phyloP scores from a whole-genome alignment of 2,888 invertebrate species.

The Lingula anatina region DNA sequence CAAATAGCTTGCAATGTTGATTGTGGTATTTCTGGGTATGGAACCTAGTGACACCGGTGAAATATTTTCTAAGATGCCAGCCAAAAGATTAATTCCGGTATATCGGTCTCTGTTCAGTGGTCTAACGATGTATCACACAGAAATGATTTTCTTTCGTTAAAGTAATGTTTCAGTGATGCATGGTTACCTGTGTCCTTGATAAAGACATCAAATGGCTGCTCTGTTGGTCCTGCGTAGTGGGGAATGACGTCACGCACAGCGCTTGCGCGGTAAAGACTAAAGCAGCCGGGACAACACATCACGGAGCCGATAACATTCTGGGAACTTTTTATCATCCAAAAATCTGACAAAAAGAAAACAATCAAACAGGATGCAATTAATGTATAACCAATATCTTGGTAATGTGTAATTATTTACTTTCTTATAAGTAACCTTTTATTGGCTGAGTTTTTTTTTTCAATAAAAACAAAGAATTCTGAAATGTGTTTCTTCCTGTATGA shows the following conservation, averaged over 20 bases:
- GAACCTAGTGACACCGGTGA: too few species aligned
- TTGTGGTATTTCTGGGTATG: too few species aligned
- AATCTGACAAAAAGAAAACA: constrained; percentile 15
- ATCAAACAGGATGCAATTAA: not conserved
- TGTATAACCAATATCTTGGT: not conserved
- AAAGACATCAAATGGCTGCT: constrained; percentile 20
- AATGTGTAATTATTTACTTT: not conserved
- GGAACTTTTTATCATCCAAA: constrained; percentile 31
- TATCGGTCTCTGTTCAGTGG: not conserved
- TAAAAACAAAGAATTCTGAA: too few species aligned
- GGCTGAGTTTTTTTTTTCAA: too few species aligned
- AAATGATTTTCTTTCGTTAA: not conserved
- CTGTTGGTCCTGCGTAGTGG: constrained; percentile 20
- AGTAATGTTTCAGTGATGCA: too few species aligned
- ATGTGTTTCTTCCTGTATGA: too few species aligned
- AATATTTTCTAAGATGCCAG: not conserved
- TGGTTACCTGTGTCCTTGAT: constrained; percentile 27
- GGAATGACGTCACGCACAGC: constrained; percentile 17
- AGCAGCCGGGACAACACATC: constrained; percentile 31
- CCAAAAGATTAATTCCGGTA: not conserved
- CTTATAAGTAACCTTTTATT: not conserved
- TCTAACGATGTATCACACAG: not conserved
- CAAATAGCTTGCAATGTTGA: too few species aligned
- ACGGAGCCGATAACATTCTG: constrained; percentile 30
- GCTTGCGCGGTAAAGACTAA: constrained; percentile 22